Evolutionary conservation across 2,797 vertebrate species (phyloP).

Genomic region (Tragelaphus oryx): DNA sequence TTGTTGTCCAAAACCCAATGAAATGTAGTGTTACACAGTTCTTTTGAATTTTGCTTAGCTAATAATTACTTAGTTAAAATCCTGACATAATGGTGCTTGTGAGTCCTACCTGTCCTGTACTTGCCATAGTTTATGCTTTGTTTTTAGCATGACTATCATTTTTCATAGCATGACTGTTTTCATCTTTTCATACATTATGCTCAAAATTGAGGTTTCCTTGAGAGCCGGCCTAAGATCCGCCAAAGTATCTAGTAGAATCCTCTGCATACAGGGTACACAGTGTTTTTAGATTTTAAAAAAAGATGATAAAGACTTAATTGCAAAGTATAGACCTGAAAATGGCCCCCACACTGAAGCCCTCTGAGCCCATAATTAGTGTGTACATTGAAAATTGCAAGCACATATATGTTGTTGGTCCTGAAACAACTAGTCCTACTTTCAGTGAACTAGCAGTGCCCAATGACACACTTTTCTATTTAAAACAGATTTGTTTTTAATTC

Average conservation of each 20-base stretch:
- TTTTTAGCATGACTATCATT: background rate
- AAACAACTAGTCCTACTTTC: background rate
- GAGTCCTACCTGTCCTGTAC: background rate
- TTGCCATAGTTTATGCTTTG: background rate
- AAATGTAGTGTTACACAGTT: background rate
- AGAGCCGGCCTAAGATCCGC: background rate
- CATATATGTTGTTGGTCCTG: background rate
- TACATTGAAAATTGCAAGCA: background rate
- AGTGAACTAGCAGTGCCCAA: background rate
- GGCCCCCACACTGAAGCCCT: background rate
- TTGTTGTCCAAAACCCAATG: background rate
- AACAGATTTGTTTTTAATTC: background rate
- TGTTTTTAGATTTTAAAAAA: background rate
- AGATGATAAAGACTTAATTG: background rate
- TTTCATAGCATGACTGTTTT: background rate
- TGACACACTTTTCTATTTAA: background rate
- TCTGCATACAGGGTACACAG: background rate
- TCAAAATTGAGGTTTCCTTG: background rate
- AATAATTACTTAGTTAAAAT: background rate
- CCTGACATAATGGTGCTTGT: background rate
- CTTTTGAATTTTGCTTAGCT: background rate
- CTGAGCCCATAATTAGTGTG: background rate
- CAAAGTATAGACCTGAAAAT: background rate
- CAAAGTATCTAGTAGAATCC: background rate
- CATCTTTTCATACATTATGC: background rate